These are phyloP conservation scores for Zaprionus obscuricornis DNA, from an alignment of 2,888 invertebrate species.

Conservation along the genomic window DNA sequence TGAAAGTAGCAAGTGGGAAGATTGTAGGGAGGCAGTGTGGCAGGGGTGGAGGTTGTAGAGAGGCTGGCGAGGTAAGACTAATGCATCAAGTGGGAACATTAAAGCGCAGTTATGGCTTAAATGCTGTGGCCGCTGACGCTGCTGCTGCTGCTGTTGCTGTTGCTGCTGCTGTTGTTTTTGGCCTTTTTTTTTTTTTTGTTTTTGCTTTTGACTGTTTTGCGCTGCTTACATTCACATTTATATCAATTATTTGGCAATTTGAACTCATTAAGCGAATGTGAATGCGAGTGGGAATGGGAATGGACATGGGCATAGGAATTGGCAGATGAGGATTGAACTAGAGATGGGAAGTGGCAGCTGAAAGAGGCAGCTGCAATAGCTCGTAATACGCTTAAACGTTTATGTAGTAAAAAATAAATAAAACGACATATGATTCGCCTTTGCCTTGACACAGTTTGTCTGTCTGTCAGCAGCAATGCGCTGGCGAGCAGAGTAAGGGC, in stretches of 20 bases:
- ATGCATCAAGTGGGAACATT: conserved; percentile 34
- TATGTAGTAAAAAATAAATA: conserved; percentile 29
- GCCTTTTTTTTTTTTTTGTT: too few relatives aligned
- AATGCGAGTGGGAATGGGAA: too few relatives aligned
- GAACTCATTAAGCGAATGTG: conserved; percentile 39
- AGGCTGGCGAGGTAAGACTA: too few relatives aligned
- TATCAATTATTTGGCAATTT: conserved; percentile 71
- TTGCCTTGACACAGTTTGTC: conserved; percentile 64
- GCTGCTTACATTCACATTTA: conserved; percentile 43
- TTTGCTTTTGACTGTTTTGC: conserved; percentile 25
- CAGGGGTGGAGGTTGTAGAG: too few relatives aligned
- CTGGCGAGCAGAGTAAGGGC: background rate
- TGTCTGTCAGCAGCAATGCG: too few relatives aligned
- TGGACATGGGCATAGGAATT: conserved; percentile 19
- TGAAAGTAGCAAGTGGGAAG: too few relatives aligned
- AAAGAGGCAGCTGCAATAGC: conserved; percentile 16
- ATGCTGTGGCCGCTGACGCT: too few relatives aligned
- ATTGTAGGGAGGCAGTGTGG: too few relatives aligned
- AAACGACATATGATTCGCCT: background rate
- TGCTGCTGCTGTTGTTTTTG: too few relatives aligned
- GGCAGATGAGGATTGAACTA: too few relatives aligned
- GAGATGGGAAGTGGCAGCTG: conserved; percentile 25
- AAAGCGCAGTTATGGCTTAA: conserved; percentile 35
- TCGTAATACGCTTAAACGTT: conserved; percentile 42
- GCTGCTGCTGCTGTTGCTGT: too few relatives aligned